Evolutionary conservation across 2,797 vertebrate species (phyloP), one percentile per base, ranked within the genome.

Genomic region (Lacerta bilineata): DNA sequence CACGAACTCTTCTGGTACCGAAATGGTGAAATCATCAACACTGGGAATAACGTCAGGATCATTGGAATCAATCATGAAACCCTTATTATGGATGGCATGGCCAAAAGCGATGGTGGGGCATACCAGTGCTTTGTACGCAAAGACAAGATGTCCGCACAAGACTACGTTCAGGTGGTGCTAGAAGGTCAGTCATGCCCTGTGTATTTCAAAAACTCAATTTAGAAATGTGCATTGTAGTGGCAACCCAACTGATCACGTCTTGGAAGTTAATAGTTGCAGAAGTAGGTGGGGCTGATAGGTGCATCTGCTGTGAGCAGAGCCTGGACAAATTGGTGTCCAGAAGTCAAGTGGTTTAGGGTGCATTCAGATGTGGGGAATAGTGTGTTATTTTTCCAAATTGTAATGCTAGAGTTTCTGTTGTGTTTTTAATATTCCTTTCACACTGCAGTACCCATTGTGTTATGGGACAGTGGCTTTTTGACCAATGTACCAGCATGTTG

Each of bases 41-140:
- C 98, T 0, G 98, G 98, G 64, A 99, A 97, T 96, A 99, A 98
- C 0, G 98, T 99, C 55, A 97, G 98, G 89, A 98, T 99, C 95
- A 98, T 97, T 3, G 99, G 99, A 0, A 36, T 97, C 93, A 99
- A 98, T 95, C 97, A 97, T 2, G 99, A 99, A 95, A 99, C 98
- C 95, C 98, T 99, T 83, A 97, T 99, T 92, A 99, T 99, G 98
- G 99, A 99, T 82, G 99, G 98, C 91, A 99, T 99, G 98, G 98
- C 98, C 29, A 99, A 98, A 97, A 99, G 98, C 8, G 99, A 99
- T 1, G 99, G 98, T 2, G 99, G 99, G 1, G 98, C 99, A 2
- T 99, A 99, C 96, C 99, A 99, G 96, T 99, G 99, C 95, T 99
- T 99, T 23, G 98, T 98, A 90, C 98, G 98, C 90, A 98, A 98